Conservation (phyloP, 2,888 invertebrate genomes). For the Notodonta dromedarius region DNA sequence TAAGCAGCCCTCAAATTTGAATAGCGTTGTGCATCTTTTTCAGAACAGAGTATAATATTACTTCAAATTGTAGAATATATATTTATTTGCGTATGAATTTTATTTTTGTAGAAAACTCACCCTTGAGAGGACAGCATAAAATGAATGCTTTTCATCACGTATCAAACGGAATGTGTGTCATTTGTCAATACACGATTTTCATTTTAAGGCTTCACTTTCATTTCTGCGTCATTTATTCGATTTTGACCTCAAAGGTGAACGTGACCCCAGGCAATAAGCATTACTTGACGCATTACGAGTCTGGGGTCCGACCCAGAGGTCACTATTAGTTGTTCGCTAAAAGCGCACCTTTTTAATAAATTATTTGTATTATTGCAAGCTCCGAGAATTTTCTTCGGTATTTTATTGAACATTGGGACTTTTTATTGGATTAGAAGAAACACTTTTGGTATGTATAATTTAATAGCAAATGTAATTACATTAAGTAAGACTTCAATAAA, state of each 20-base stretch:
- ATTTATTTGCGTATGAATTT: too few species aligned
- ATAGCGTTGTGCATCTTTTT: too few species aligned
- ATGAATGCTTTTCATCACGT: not conserved
- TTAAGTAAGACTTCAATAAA: too few species aligned
- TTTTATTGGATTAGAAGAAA: not conserved
- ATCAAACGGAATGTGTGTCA: not conserved
- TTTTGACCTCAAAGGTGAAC: not conserved
- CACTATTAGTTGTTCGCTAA: conserved; percentile 2
- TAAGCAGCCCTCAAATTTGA: too few species aligned
- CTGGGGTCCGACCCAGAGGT: not conserved
- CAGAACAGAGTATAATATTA: too few species aligned
- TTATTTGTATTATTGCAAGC: conserved; percentile 5
- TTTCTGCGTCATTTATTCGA: not conserved
- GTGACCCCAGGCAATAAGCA: conserved; percentile 1
- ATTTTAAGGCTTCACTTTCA: conserved; percentile 1
- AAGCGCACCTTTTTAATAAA: conserved; percentile 7
- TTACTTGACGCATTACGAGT: not conserved
- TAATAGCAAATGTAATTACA: too few species aligned
- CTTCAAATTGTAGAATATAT: too few species aligned
- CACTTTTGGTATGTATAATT: not conserved
- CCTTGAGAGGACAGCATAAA: not conserved
- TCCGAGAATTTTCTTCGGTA: not conserved
- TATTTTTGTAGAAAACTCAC: not conserved
- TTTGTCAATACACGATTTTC: conserved; percentile 1
- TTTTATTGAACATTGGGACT: not conserved